A percentile compares a stretch with the other conserved stretches of the same genome.
Conservation (phyloP, 2,888 invertebrate species). For the Nymphalis urticae region DNA sequence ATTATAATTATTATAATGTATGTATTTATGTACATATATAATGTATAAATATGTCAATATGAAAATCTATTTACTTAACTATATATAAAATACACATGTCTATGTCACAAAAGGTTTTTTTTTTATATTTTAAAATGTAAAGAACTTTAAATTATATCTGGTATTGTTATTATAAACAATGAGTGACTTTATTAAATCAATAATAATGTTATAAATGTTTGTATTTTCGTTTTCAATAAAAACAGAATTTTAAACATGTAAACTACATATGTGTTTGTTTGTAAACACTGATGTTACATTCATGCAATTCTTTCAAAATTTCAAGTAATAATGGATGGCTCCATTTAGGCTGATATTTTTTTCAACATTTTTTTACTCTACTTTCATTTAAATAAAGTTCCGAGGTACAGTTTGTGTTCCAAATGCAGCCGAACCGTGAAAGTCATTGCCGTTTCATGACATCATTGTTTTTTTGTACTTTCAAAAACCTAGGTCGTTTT, state of each 20-base stretch:
- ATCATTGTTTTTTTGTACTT: slow-evolving; percentile 76
- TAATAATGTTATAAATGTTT: neutral
- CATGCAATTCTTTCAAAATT: slow-evolving; percentile 22
- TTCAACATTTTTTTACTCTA: slow-evolving; percentile 63
- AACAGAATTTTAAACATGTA: slow-evolving; percentile 18
- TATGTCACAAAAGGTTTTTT: too few species aligned
- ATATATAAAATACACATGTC: too few species aligned
- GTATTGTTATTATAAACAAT: too few species aligned
- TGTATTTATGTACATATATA: too few species aligned
- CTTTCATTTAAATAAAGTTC: slow-evolving; percentile 72
- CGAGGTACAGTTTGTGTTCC: slow-evolving; percentile 75
- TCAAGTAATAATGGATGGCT: slow-evolving; percentile 19
- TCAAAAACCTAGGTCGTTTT: slow-evolving; percentile 54
- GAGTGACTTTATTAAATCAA: neutral
- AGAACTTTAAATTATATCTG: too few species aligned
- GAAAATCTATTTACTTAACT: too few species aligned
- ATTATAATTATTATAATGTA: too few species aligned
- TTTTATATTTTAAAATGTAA: too few species aligned
- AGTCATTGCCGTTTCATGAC: slow-evolving; percentile 78
- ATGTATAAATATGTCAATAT: too few species aligned
- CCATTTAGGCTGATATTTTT: slow-evolving; percentile 54
- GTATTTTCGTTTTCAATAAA: neutral
- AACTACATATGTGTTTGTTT: slow-evolving; percentile 38
- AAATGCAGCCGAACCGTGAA: slow-evolving; percentile 80
- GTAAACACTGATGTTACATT: slow-evolving; percentile 42